These are phyloP conservation scores for Epizoanthus rinbou DNA, from an alignment of 92 coral and sea anemone genomes.

Conservation along the genomic window DNA sequence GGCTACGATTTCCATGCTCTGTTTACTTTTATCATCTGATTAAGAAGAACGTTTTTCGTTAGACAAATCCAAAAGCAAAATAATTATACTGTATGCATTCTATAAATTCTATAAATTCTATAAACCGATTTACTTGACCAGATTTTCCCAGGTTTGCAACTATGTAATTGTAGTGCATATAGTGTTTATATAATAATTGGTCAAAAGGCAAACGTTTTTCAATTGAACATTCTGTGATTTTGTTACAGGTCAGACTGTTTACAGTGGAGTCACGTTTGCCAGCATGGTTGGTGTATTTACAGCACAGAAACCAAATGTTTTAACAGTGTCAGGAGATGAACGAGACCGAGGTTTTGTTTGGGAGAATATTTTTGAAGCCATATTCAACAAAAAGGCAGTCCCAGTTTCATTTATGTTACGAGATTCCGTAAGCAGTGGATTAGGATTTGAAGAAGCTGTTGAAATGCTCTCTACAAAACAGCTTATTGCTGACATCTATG, in stretches of 20 bases:
- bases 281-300: constrained; percentile 86
- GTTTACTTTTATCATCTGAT: no score
- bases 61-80: no score
- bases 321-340: constrained; percentile 82
- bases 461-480: constrained; percentile 53
- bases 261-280: constrained; percentile 86
- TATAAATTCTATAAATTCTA: no score
- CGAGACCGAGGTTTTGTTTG: constrained; percentile 80
- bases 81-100: no score
- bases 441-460: constrained; percentile 67
- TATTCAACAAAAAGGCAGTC: constrained; percentile 71
- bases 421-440: constrained; percentile 58
- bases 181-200: no score
- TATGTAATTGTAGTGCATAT: no score
- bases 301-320: constrained; percentile 75
- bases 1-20: no score
- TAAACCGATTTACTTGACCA: no score
- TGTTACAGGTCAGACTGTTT: constrained; percentile 70
- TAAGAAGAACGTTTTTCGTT: no score
- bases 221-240: background rate
- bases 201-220: background rate
- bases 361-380: constrained; percentile 75
- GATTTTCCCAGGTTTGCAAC: no score
- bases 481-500: constrained; percentile 72
- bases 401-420: constrained; percentile 82